A percentile compares a stretch with the other conserved stretches of the same genome.
Evolutionary conservation across 2,888 invertebrate genomes (phyloP).

Genomic region (Clivina fossor): DNA sequence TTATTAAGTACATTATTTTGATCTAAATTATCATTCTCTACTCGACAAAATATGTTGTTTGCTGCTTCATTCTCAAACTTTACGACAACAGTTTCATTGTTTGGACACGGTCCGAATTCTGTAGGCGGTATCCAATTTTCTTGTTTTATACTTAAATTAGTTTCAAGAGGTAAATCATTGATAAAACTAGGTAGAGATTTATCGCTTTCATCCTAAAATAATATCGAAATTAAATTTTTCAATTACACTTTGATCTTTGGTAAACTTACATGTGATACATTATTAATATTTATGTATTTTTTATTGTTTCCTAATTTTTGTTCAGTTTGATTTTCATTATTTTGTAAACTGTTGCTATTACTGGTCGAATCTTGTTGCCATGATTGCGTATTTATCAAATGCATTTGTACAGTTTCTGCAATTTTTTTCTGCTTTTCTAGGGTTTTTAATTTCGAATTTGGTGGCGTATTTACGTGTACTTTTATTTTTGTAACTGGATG

Average conservation of each 20-base stretch:
- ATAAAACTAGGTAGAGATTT: background rate
- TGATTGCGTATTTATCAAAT: background rate
- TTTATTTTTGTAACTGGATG: conserved; percentile 47
- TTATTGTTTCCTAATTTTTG: background rate
- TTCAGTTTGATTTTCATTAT: background rate
- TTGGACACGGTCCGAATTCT: too few species aligned
- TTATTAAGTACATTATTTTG: conserved; percentile 4
- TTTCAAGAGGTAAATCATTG: conserved; percentile 10
- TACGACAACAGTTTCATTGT: background rate
- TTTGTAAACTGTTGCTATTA: background rate
- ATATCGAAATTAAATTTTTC: background rate
- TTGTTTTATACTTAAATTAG: conserved; percentile 11
- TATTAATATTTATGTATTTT: background rate
- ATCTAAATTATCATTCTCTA: conserved; percentile 5
- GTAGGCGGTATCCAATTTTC: conserved; percentile 18
- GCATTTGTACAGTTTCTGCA: conserved; percentile 8
- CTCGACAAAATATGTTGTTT: conserved; percentile 23
- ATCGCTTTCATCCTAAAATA: conserved; percentile 8
- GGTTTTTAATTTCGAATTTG: conserved; percentile 43
- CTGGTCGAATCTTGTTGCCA: conserved; percentile 16
- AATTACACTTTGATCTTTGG: background rate
- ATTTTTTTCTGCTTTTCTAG: conserved; percentile 39
- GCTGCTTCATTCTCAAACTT: conserved; percentile 25
- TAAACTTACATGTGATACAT: background rate
- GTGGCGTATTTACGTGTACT: conserved; percentile 47